phyloP scores from a whole-genome alignment of 2,113 vertebrate species.

The Dipodomys stephensi region DNA sequence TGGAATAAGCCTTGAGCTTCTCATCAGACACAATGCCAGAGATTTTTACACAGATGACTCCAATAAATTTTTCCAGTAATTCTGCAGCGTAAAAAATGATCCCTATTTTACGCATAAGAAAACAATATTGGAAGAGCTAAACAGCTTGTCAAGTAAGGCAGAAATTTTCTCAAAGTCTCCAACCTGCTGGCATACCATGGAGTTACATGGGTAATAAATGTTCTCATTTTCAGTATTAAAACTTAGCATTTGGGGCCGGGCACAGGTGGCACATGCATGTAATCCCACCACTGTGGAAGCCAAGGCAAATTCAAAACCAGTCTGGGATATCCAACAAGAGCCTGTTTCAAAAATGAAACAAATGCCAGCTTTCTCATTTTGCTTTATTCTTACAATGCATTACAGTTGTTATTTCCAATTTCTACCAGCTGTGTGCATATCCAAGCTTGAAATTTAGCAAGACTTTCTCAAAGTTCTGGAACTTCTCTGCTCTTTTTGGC shows the following conservation, averaged over 20 bases:
- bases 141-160: background rate
- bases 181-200: background rate
- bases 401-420: constrained; percentile 16
- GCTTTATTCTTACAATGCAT: constrained; percentile 4
- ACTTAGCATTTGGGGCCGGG: background rate
- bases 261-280: background rate
- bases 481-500: background rate
- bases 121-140: background rate
- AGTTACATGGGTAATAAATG: background rate
- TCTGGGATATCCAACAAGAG: background rate
- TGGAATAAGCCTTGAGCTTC: constrained; percentile 48
- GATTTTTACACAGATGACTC: constrained; percentile 51
- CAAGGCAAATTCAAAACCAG: background rate
- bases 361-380: constrained; percentile 38
- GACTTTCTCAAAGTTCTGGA: background rate
- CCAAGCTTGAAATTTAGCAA: constrained; percentile 12
- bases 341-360: background rate
- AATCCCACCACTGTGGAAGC: background rate
- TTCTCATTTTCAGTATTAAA: constrained; percentile 12
- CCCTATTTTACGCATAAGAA: constrained; percentile 51
- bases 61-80: constrained; percentile 31
- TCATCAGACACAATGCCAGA: constrained; percentile 10
- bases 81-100: constrained; percentile 34
- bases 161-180: background rate
- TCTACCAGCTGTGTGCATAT: background rate